phyloP scores from a whole-genome alignment of 2,888 invertebrate species.

The Glyphotaelius pellucidus region DNA sequence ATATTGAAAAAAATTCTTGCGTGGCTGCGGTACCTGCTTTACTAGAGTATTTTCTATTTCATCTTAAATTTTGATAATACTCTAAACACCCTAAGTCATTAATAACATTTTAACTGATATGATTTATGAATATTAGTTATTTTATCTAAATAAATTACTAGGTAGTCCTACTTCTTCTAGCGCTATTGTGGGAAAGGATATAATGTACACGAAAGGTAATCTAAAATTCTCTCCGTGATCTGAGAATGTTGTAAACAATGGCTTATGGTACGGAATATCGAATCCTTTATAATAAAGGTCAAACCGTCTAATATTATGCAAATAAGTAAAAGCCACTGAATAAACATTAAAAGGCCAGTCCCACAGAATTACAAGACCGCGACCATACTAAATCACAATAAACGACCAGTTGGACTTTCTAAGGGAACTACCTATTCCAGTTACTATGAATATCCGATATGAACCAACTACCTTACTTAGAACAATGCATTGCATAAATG shows the following conservation, averaged over 20 bases:
- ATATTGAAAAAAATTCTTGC: neutral
- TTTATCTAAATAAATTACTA: neutral
- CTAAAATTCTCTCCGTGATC: neutral
- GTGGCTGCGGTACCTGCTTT: neutral
- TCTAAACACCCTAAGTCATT: neutral
- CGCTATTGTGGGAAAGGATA: neutral
- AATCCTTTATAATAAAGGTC: conserved; percentile 9
- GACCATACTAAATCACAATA: neutral
- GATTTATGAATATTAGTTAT: neutral
- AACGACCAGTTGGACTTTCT: neutral
- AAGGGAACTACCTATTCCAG: neutral
- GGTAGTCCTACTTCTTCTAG: neutral
- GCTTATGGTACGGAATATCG: neutral
- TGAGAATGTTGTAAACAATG: neutral
- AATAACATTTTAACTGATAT: neutral
- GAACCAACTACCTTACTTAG: neutral
- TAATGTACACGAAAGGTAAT: neutral
- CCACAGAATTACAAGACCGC: neutral
- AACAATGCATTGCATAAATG: neutral
- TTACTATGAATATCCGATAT: neutral
- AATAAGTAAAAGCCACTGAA: conserved; percentile 9
- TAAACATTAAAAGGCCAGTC: neutral
- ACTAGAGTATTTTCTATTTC: no score
- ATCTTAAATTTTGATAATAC: neutral
- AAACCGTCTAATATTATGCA: conserved; percentile 7